Evolutionary conservation across 2,797 vertebrate genomes (phyloP).

Genomic region (Babyrousa celebensis): DNA sequence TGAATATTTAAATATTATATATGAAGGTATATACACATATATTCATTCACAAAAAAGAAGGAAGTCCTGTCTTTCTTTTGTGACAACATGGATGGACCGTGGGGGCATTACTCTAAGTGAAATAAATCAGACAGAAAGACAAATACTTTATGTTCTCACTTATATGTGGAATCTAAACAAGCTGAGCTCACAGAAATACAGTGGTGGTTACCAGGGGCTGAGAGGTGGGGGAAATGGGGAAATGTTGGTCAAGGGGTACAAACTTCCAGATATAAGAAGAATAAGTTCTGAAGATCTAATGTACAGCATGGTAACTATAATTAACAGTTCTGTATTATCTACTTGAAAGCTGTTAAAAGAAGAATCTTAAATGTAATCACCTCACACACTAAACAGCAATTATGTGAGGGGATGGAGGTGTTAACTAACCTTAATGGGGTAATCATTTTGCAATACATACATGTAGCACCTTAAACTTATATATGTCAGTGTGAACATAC

Average conservation of each 20-base stretch:
- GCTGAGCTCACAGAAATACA: not conserved
- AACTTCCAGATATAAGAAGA: not conserved
- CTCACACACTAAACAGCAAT: not conserved
- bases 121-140: not conserved
- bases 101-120: not conserved
- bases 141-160: not conserved
- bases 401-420: not conserved
- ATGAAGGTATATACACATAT: not conserved
- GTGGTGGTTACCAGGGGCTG: not conserved
- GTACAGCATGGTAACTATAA: not conserved
- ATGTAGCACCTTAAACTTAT: not conserved
- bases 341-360: constrained; percentile 4
- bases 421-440: not conserved
- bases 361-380: constrained; percentile 1
- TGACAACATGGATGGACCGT: not conserved
- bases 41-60: not conserved
- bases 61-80: not conserved
- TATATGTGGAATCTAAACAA: not conserved
- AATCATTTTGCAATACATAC: not conserved
- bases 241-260: not conserved
- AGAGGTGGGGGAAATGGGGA: not conserved
- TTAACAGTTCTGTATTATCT: not conserved
- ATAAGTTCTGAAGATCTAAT: not conserved
- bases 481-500: not conserved
- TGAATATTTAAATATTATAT: not conserved